These are phyloP conservation scores for Drosophila bipectinata DNA, from an alignment of 1,140 invertebrate genomes.

Conservation along the genomic window DNA sequence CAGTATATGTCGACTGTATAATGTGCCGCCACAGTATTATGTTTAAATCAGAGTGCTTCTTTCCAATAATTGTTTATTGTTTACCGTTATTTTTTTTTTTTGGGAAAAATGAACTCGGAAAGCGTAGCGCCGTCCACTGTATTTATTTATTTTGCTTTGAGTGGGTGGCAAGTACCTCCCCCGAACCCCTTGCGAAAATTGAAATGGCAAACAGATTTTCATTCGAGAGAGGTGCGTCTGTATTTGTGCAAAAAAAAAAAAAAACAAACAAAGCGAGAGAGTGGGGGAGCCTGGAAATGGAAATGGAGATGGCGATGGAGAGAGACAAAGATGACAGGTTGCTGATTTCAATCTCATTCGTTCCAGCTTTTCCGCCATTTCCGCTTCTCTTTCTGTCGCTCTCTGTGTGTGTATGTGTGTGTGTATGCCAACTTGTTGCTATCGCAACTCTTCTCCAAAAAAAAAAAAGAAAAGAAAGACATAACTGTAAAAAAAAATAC, in stretches of 20 bases:
- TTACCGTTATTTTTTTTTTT: slow-evolving; percentile 4
- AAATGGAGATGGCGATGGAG: neutral
- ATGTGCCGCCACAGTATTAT: neutral
- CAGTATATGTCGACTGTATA: neutral
- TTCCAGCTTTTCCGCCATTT: slow-evolving; percentile 17
- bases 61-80: neutral
- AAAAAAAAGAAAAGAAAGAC: neutral
- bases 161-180: slow-evolving; percentile 20
- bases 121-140: slow-evolving; percentile 2
- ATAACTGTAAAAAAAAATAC: slow-evolving; percentile 14
- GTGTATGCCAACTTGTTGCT: slow-evolving; percentile 36
- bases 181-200: slow-evolving; percentile 16
- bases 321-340: slow-evolving; percentile 21
- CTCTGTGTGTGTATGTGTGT: neutral
- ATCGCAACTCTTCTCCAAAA: slow-evolving; percentile 36
- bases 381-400: neutral
- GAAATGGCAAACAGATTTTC: slow-evolving; percentile 61
- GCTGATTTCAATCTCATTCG: slow-evolving; percentile 42
- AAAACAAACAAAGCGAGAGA: slow-evolving; percentile 19
- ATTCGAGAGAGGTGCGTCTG: slow-evolving; percentile 39
- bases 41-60: neutral
- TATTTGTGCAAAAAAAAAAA: slow-evolving; percentile 9
- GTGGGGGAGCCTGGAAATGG: neutral
- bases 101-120: neutral
- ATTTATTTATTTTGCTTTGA: neutral